Evolutionary conservation across 2,113 vertebrate genomes (phyloP), one percentile per base, ranked within the genome.

Genomic region (Sinosuthora webbiana): DNA sequence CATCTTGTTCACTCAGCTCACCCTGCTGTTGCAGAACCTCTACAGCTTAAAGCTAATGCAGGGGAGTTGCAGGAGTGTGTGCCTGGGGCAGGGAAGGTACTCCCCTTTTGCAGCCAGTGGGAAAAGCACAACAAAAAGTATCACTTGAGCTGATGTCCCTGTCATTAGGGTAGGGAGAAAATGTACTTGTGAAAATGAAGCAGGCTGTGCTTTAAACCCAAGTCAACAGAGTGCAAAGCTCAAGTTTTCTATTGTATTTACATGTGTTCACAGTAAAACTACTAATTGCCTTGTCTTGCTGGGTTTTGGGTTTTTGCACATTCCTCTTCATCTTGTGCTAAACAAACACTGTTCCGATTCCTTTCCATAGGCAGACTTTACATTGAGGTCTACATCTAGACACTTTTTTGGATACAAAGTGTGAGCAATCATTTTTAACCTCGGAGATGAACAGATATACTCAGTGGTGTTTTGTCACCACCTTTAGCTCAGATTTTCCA

Each of bases 1-100:
- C 19, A 50, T 39, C 53, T 83, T 56, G 21, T 69, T 83, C 45
- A 20, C 44, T 55, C 39, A 33, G 70, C 62, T 79, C 71, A 55
- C 7, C 21, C 13, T 7, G 5, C 53, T 37, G 18, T 4, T 64
- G 49, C 50, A 50, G 37, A 55, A 23, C 23, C 21, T 71, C 56
- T 55, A 45, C 17, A 84, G 19, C 39, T 74, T 65, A 59, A 23
- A 83, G 42, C 45, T 62, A 30, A 52, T 19, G 24, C 59, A 55
- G 39, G 41, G 19, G 13, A 47, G 25, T 20, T 0, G 0, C 55
- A 49, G 80, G 37, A 62, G 27, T 0, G 0, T 1, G 1, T 0
- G 5, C 13, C 67, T n/a, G 39, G 83, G 35, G 6, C 15, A 33
- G 20, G 35, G 55, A 27, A 77, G 35, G 15, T 5, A 15, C 14